Percentiles rank a stretch among this genome's conserved stretches.
phyloP scores from a whole-genome alignment of 2,888 invertebrate genomes.

The Apamea monoglypha region DNA sequence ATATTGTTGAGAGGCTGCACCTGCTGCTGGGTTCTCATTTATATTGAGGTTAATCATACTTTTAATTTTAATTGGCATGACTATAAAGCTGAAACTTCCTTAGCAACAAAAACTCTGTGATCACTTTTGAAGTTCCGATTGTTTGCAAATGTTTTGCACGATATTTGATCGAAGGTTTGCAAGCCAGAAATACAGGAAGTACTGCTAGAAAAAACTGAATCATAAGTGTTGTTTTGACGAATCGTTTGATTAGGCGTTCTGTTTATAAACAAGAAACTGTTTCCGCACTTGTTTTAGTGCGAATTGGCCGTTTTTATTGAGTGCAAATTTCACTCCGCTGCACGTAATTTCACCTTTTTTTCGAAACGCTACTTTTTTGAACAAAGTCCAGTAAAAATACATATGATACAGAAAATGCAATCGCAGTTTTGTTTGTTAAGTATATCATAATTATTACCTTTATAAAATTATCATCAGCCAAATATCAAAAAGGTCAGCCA shows the following conservation, averaged over 20 bases:
- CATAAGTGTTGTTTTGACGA: slow-evolving; percentile 9
- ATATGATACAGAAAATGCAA: not conserved
- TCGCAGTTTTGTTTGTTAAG: not conserved
- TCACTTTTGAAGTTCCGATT: not conserved
- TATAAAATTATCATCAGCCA: not conserved
- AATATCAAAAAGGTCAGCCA: not conserved
- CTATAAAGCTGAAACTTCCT: not conserved
- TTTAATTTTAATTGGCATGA: not conserved
- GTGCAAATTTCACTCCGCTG: not conserved
- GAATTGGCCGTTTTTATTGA: not conserved
- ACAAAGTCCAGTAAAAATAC: too few species aligned
- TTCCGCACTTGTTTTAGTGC: not conserved
- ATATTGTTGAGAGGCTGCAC: too few species aligned
- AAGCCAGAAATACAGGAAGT: not conserved
- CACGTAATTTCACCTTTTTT: not conserved
- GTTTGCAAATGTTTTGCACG: not conserved
- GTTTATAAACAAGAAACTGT: slow-evolving; percentile 15
- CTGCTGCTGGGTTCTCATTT: too few species aligned
- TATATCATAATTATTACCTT: not conserved
- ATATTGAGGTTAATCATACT: too few species aligned
- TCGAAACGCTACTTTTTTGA: not conserved
- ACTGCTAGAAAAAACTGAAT: not conserved
- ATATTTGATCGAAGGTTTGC: not conserved
- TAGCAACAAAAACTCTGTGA: not conserved
- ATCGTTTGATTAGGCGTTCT: not conserved